Conservation (phyloP, 2,113 vertebrate genomes). For the Xiphias gladius region DNA sequence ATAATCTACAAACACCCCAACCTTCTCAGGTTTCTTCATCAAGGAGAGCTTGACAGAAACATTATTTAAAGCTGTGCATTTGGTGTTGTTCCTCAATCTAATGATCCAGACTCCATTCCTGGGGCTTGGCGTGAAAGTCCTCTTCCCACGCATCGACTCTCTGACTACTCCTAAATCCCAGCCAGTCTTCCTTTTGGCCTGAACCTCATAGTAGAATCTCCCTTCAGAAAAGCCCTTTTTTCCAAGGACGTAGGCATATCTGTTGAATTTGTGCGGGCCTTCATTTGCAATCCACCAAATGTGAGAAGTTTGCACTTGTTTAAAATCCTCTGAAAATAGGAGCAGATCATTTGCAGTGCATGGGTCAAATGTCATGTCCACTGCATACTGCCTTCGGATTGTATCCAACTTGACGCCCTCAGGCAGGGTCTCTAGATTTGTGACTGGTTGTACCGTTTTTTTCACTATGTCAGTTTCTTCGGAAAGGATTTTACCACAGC, state of each 20-base stretch:
- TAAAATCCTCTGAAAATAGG: constrained; percentile 10
- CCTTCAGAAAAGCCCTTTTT: constrained; percentile 31
- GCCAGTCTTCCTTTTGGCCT: background rate
- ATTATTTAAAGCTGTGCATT: background rate
- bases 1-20: constrained; percentile 58
- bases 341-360: constrained; percentile 7
- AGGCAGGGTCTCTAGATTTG: background rate
- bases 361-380: constrained; percentile 45
- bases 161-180: constrained; percentile 42
- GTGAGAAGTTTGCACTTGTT: background rate
- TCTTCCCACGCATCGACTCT: background rate
- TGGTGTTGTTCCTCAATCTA: background rate
- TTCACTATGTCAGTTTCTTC: background rate
- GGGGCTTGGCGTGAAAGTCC: background rate
- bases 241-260: constrained; percentile 8
- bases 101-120: constrained; percentile 40
- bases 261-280: background rate
- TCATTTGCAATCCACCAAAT: background rate
- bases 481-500: background rate
- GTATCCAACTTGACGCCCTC: constrained; percentile 1
- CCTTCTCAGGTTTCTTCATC: constrained; percentile 3
- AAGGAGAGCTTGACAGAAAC: background rate
- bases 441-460: background rate
- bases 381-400: constrained; percentile 3
- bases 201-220: constrained; percentile 45